Base-by-base conservation (phyloP, 2,797 vertebrate genomes). In the Anabacerthia variegaticeps region DNA sequence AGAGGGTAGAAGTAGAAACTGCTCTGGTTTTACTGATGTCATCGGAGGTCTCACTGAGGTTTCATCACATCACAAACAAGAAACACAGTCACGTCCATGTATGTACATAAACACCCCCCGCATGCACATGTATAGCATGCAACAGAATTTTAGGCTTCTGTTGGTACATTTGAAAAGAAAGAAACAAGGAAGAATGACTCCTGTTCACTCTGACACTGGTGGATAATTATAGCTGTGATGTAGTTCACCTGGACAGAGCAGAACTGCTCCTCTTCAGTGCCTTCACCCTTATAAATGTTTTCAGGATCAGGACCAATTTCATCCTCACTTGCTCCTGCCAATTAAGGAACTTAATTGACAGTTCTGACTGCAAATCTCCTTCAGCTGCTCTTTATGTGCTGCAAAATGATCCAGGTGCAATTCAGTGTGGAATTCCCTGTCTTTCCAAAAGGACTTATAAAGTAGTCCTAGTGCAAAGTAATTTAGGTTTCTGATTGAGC, bases 401-500 rank as follows among this genome's bases (percentile, higher is more conserved):
- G 36, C 55, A 76, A 51, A 92, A 76, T 44, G 5, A 21, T 20
- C 32, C 44, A 37, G 46, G 16, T 23, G n/a, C 79, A 61, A 79
- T 59, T 78, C 51, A 44, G 16, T 4, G 24, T 44, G 66, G 52
- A 72, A 72, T 54, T 92, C 54, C 44, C 19, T 14, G 19, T 28
- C 56, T 74, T 89, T 88, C 62, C 27, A 27, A 71, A 85, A 91
- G 15, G 52, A 67, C 34, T 67, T 65, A 85, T 2, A 37, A 39
- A 21, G 44, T 28, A 78, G 73, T n/a, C n/a, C 23, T 32, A 59
- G 36, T 65, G 61, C 56, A 89, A 79, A 93, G 74, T 67, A 87
- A 94, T 91, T 87, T 43, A 82, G 52, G 67, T 82, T 93, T 90
- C 68, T 75, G 49, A 83, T 34, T 76, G 55, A 95, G 65, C 49